phyloP scores from a whole-genome alignment of 2,113 vertebrate species.

The Vombatus ursinus region DNA sequence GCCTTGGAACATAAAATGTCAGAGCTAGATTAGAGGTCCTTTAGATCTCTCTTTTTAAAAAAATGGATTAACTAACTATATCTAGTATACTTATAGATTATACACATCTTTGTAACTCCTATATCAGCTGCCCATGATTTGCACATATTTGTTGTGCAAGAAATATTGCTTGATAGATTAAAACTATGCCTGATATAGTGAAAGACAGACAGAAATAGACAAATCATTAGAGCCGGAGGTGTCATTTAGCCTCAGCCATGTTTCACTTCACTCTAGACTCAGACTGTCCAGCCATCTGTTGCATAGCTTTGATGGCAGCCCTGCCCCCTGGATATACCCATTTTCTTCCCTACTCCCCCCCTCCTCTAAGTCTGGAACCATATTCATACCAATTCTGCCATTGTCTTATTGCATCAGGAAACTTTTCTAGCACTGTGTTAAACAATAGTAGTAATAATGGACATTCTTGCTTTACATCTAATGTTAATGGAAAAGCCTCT shows the following conservation, averaged over 20 bases:
- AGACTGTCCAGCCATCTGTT: not conserved
- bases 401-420: not conserved
- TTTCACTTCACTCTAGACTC: not conserved
- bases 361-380: not conserved
- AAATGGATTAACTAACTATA: not conserved
- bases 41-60: not conserved
- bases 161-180: not conserved
- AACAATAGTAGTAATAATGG: not conserved
- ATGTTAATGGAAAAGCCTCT: not conserved
- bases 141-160: not conserved
- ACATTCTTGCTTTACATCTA: not conserved
- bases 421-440: not conserved
- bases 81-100: not conserved
- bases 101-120: not conserved
- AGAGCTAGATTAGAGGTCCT: not conserved
- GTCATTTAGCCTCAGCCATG: not conserved
- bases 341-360: not conserved
- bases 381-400: not conserved
- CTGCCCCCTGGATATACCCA: not conserved
- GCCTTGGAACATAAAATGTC: not conserved
- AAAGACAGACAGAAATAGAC: not conserved
- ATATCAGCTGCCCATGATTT: not conserved
- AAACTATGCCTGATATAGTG: not conserved
- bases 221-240: not conserved
- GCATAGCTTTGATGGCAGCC: not conserved